Base-by-base conservation (phyloP, 1,140 invertebrate genomes). In the Phenacoccus solenopsis region DNA sequence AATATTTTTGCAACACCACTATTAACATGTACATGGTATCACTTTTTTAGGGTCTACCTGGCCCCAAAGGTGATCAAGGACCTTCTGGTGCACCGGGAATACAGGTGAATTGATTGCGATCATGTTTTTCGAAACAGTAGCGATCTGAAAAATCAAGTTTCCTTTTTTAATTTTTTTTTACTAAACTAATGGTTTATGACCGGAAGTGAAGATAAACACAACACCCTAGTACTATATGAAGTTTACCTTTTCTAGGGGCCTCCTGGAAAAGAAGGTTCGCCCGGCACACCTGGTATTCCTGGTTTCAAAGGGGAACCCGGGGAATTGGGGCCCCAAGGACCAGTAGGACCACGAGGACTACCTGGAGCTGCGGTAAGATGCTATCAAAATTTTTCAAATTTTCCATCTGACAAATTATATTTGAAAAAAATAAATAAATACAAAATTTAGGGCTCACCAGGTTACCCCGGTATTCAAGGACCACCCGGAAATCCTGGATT, bases 261-360 rank as follows among this genome's bases (percentile, higher is more conserved):
- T 12, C 72, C 70, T 61, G 79, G 79, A 61, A 24, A 22, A 59
- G 38, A 28, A 28, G 70, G 70, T 25, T 38, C 61, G 28, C 57
- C 57, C 16, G 71, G 71, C 22, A 61, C 30, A 21, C 35, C 75
- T 73, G 76, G 75, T 32, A 67, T 74, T 68, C 24, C 72, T 67
- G 77, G 77, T 24, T 72, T 76, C 32, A 75, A 76, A 3, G 72
- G 70, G 38, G 56, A 68, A 9, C 70, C 70, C 56, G 74, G 74
- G 12, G 64, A 38, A 64, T 64, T 70, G 67, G 78, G 78, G 4
- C 73, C 74, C 20, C 74, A 75, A 22, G 79, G 79, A 71, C 73
- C 73, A 27, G 74, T 76, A 32, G 81, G 84, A 25, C 76, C 78
- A 7, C 74, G 78, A 64, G 82, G 83, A 21, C 77, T 79, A 38